Evolutionary conservation across 2,888 invertebrate species (phyloP).

Genomic region (Drosophila koepferae): DNA sequence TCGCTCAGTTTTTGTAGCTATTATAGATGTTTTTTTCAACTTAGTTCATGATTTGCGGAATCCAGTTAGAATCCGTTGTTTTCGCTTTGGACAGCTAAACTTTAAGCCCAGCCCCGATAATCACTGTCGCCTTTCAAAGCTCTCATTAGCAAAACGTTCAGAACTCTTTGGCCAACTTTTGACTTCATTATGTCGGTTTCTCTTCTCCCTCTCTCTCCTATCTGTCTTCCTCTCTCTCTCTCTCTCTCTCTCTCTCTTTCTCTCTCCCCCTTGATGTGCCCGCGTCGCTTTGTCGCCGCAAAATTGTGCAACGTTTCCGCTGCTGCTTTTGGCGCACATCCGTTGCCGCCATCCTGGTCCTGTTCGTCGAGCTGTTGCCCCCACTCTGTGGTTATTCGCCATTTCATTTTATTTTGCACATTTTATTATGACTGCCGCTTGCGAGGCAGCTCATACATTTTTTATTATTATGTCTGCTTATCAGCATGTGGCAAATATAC

Average conservation of each 20-base stretch:
- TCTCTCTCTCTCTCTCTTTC: background rate
- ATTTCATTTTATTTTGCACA: slow-evolving; percentile 79
- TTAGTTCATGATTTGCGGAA: slow-evolving; percentile 1
- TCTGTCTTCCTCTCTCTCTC: background rate
- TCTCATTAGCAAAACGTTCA: slow-evolving; percentile 77
- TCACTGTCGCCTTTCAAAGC: slow-evolving; percentile 69
- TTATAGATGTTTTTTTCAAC: slow-evolving; percentile 21
- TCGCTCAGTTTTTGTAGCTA: slow-evolving; percentile 7
- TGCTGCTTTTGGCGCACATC: slow-evolving; percentile 75
- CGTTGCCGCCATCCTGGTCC: slow-evolving; percentile 64
- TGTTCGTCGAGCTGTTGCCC: slow-evolving; percentile 24
- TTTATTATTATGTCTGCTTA: slow-evolving; percentile 79
- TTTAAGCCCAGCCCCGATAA: slow-evolving; percentile 57
- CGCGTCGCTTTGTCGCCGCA: slow-evolving; percentile 65
- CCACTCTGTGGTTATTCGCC: slow-evolving; percentile 64
- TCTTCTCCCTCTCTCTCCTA: slow-evolving; percentile 10
- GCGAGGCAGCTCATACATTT: slow-evolving; percentile 72
- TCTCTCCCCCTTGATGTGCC: background rate
- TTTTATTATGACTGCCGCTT: slow-evolving; percentile 77
- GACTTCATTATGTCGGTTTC: slow-evolving; percentile 76
- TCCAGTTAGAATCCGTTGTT: slow-evolving; percentile 25
- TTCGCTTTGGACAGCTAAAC: slow-evolving; percentile 10
- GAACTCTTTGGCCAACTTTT: slow-evolving; percentile 74
- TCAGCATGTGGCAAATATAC: slow-evolving; percentile 79
- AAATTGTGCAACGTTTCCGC: slow-evolving; percentile 78